Base-by-base conservation (phyloP, 2,888 invertebrate genomes). In the Ctenicera cuprea region DNA sequence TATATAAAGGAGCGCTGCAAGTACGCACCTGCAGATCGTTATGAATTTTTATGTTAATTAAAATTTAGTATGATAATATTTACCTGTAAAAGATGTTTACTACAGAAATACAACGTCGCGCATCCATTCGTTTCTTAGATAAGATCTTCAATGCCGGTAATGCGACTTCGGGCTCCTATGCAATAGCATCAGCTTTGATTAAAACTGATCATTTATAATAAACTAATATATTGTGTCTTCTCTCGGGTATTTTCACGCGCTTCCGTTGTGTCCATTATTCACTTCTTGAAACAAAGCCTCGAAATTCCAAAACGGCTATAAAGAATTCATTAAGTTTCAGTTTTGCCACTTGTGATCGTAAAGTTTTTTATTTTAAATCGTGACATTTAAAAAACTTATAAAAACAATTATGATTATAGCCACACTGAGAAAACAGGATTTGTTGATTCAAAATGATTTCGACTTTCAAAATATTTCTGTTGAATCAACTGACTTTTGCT, bases 41-140 rank as follows among this genome's bases (percentile, higher is more conserved):
- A 71, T 71, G 71, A 73, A 73, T 73, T 73, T 73, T 73, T 73
- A 70, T 73, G 73, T 65, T 73, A 73, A 73, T 73, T 73, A 73
- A 73, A 73, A 73, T 73, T 73, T 73, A 73, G 73, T 69, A 73
- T 69, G 73, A 73, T 73, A 73, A 73, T 73, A 73, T 73, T 73
- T 73, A 73, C 69, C 65, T 73, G 73, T 73, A 70, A 73, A 73
- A 73, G 73, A 73, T 73, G 73, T 69, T 73, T 73, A 73, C 69
- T 73, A 73, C 73, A 73, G 73, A 73, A 73, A 73, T 73, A 73
- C 73, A 73, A 65, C 73, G 73, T 69, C 54, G 64, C 73, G 63
- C 41, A 62, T 70, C 73, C 73, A 73, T 73, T 69, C 59, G 64
- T 73, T 73, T 69, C 45, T 64, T 14, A 54, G 73, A 73, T 73